A percentile compares a stretch with the other conserved stretches of the same genome.
phyloP scores from a whole-genome alignment of 2,113 vertebrate species.

The Stictonetta naevosa region DNA sequence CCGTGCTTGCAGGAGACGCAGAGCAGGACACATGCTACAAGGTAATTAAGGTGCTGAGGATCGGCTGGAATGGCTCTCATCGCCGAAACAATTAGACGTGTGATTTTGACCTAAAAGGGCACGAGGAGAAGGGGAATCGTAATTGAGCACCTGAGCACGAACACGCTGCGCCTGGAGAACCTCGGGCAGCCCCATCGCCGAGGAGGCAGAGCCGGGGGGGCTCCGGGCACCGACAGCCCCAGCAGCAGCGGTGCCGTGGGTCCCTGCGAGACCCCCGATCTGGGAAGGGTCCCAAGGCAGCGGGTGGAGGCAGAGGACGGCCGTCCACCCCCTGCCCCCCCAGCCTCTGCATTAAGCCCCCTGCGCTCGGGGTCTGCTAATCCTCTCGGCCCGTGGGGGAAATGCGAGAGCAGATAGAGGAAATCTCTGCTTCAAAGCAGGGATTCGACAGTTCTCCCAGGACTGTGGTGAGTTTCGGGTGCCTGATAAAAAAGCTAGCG shows the following conservation, averaged over 20 bases:
- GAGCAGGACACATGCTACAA: background rate
- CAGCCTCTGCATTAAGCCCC: background rate
- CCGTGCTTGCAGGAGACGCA: background rate
- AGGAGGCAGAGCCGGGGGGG: background rate
- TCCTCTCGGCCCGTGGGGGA: background rate
- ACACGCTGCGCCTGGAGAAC: background rate
- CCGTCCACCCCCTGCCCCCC: background rate
- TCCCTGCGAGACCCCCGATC: background rate
- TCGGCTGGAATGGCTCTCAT: background rate
- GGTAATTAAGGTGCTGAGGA: background rate
- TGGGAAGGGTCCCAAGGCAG: background rate
- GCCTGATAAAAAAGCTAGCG: background rate
- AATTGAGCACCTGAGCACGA: background rate
- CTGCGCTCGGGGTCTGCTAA: background rate
- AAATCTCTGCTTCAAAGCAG: background rate
- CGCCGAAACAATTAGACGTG: background rate
- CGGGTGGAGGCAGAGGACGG: background rate
- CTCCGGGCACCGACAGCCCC: background rate
- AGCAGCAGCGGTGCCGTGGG: background rate
- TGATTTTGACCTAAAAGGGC: background rate
- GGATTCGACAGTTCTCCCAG: background rate
- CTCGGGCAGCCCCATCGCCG: background rate
- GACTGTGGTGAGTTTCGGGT: background rate
- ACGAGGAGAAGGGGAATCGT: background rate
- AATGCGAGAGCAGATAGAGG: background rate